A percentile compares a stretch with the other conserved stretches of the same genome.
Evolutionary conservation across 2,113 vertebrate species (phyloP).

Genomic region (Dryoscopus gambensis): DNA sequence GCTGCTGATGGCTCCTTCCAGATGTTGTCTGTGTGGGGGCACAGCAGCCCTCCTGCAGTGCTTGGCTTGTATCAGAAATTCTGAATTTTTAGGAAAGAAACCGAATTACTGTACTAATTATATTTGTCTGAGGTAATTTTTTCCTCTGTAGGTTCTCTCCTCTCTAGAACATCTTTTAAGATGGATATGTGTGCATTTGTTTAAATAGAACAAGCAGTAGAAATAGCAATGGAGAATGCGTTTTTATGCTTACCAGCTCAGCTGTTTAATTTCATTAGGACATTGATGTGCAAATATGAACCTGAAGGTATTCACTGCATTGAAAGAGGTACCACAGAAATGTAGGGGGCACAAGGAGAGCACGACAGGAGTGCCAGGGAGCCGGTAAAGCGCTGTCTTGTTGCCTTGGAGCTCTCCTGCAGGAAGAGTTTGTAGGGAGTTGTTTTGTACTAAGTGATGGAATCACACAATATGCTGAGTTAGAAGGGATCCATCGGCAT

Average conservation of each 20-base stretch:
- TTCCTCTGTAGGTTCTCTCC: neutral
- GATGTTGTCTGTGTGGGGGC: neutral
- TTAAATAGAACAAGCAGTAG: neutral
- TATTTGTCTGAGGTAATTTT: neutral
- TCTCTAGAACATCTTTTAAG: neutral
- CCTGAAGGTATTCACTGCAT: neutral
- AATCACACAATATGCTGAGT: neutral
- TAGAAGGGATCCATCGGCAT: neutral
- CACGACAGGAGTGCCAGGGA: fast-evolving
- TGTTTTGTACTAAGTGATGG: neutral
- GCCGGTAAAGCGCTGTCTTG: fast-evolving
- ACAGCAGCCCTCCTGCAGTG: neutral
- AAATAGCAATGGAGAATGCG: neutral
- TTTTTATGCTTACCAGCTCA: neutral
- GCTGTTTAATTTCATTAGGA: neutral
- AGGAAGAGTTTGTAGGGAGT: neutral
- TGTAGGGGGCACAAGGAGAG: neutral
- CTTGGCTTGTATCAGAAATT: neutral
- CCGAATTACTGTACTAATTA: neutral
- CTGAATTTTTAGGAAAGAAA: neutral
- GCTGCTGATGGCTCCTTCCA: neutral
- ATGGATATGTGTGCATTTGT: neutral
- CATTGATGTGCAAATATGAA: neutral
- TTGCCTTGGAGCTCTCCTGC: neutral
- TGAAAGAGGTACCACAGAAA: neutral